A percentile compares a stretch with the other conserved stretches of the same genome.
These are phyloP conservation scores for Seriola dumerili DNA, from an alignment of 2,113 vertebrate species.

Conservation along the genomic window DNA sequence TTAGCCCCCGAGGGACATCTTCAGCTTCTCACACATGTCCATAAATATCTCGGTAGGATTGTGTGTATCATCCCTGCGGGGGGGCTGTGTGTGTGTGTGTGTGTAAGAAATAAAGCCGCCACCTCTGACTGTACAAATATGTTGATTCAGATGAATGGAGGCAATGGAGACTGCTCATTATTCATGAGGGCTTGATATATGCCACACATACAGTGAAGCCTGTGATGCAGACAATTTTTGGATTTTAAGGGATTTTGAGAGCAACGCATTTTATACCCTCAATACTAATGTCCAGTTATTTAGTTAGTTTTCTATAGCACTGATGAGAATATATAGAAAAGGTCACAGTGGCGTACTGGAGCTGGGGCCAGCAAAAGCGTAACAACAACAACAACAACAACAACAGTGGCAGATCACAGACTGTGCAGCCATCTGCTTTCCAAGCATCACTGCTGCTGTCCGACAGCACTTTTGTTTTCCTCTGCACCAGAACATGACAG, in stretches of 20 bases:
- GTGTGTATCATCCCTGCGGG: neutral
- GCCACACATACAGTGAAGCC: neutral
- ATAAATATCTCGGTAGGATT: slow-evolving; percentile 64
- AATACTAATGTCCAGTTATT: neutral
- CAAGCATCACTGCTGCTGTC: slow-evolving; percentile 45
- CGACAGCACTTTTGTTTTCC: slow-evolving; percentile 55
- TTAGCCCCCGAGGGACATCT: slow-evolving; percentile 28
- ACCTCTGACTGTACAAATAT: slow-evolving; percentile 50
- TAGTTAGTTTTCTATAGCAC: neutral
- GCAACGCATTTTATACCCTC: neutral
- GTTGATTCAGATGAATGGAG: slow-evolving; percentile 61
- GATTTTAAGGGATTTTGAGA: slow-evolving; percentile 4
- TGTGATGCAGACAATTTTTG: neutral
- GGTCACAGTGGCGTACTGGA: neutral
- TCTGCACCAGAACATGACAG: slow-evolving; percentile 59
- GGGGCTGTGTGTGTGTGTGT: too few species aligned
- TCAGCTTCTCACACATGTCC: slow-evolving; percentile 45
- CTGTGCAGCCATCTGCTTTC: slow-evolving; percentile 72
- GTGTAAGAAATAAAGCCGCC: slow-evolving; percentile 41
- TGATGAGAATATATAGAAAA: neutral
- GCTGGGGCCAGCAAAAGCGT: slow-evolving; percentile 14
- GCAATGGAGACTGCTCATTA: slow-evolving; percentile 34
- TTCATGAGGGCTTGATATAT: slow-evolving; percentile 16
- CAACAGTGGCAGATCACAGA: slow-evolving; percentile 47
- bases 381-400: neutral